A percentile compares a stretch with the other conserved stretches of the same genome.
These are phyloP conservation scores for Trachythela sp. DNA, from an alignment of 64 coral and sea anemone species.

Conservation along the genomic window DNA sequence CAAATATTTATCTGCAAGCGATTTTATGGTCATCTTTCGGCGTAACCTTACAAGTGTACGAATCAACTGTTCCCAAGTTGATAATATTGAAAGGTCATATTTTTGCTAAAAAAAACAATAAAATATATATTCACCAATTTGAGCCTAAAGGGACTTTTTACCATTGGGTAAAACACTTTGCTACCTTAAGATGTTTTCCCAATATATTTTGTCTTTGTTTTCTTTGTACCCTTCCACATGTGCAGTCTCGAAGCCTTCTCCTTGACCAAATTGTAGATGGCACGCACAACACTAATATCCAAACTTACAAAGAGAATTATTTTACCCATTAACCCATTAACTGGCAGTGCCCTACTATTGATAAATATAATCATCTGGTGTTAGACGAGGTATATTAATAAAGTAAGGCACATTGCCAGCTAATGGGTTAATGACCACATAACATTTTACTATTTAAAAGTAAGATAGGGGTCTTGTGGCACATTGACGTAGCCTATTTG, in stretches of 20 bases:
- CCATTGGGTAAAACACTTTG: neutral
- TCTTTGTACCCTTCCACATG: neutral
- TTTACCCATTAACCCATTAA: neutral
- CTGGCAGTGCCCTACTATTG: too few species aligned
- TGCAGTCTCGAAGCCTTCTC: neutral
- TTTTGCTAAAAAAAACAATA: neutral
- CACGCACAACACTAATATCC: neutral
- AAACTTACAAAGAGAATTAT: neutral
- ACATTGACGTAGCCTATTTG: too few species aligned
- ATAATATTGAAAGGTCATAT: neutral
- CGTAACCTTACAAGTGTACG: neutral
- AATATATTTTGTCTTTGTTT: neutral
- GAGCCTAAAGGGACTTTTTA: neutral
- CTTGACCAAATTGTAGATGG: neutral
- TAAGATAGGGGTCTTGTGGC: too few species aligned
- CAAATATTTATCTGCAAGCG: neutral
- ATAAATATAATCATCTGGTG: too few species aligned
- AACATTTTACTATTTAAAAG: too few species aligned
- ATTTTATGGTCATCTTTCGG: neutral
- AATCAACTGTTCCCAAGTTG: neutral
- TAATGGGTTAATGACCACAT: too few species aligned
- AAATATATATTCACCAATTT: neutral
- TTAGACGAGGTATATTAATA: too few species aligned
- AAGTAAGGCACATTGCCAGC: too few species aligned
- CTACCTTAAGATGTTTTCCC: neutral